Percentiles rank a stretch among this genome's conserved stretches.
phyloP scores from a whole-genome alignment of 2,888 invertebrate genomes.

The Psylliodes chrysocephalus region DNA sequence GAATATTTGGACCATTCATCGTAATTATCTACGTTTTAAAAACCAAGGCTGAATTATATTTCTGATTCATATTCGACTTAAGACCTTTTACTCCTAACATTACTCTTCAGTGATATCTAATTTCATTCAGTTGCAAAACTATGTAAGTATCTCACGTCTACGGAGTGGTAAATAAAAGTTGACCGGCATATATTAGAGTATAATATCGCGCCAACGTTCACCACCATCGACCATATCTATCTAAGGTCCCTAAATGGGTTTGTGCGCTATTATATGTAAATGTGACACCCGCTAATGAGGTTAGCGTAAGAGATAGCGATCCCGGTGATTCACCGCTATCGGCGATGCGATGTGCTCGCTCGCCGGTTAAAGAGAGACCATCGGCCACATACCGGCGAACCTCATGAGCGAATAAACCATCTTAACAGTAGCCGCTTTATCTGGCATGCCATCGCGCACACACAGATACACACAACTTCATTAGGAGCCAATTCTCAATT shows the following conservation, averaged over 20 bases:
- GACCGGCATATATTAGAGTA: too few species aligned
- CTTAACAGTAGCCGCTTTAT: conserved; percentile 45
- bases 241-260: conserved; percentile 46
- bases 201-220: conserved; percentile 7
- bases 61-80: too few species aligned
- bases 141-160: too few species aligned
- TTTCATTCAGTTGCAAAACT: too few species aligned
- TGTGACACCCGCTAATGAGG: conserved; percentile 59
- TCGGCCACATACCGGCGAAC: conserved; percentile 47
- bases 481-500: conserved; percentile 49
- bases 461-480: conserved; percentile 45
- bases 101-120: too few species aligned
- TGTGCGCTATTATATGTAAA: conserved; percentile 56
- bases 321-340: conserved; percentile 49
- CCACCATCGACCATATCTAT: background rate
- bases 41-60: too few species aligned
- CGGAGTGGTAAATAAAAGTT: too few species aligned
- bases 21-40: too few species aligned
- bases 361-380: too few species aligned
- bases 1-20: too few species aligned
- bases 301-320: conserved; percentile 53
- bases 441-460: conserved; percentile 27
- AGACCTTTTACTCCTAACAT: too few species aligned
- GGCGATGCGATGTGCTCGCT: conserved; percentile 7
- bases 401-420: conserved; percentile 44